These are phyloP conservation scores for Noctua pronuba DNA, from an alignment of 2,888 invertebrate genomes.

Conservation along the genomic window DNA sequence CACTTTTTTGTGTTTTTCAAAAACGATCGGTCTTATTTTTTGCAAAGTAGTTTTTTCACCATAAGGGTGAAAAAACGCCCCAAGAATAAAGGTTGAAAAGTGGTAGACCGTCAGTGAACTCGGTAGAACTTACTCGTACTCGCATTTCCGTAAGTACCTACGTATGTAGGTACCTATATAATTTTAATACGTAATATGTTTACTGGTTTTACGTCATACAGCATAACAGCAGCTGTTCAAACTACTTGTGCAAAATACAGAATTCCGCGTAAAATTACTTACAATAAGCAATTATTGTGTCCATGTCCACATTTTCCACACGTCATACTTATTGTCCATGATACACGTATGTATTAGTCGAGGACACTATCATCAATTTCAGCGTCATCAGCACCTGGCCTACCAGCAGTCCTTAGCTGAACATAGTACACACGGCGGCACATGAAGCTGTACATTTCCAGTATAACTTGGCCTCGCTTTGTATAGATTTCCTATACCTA, in stretches of 20 bases:
- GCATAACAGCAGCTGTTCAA: slow-evolving; percentile 75
- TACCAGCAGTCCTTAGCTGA: not conserved
- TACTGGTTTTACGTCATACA: slow-evolving; percentile 55
- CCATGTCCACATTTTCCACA: not conserved
- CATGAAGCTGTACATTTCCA: too few species aligned
- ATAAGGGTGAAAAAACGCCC: too few species aligned
- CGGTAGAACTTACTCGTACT: not conserved
- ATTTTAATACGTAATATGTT: slow-evolving; percentile 23
- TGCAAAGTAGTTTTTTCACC: too few species aligned
- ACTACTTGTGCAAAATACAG: slow-evolving; percentile 66
- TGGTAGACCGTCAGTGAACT: too few species aligned
- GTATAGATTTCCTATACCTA: too few species aligned
- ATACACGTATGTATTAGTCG: not conserved
- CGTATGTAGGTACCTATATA: slow-evolving; percentile 6
- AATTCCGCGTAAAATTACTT: slow-evolving; percentile 26
- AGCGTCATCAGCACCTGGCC: not conserved
- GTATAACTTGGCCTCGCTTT: too few species aligned
- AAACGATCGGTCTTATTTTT: too few species aligned
- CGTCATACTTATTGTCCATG: not conserved
- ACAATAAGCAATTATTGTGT: slow-evolving; percentile 10
- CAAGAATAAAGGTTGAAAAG: too few species aligned
- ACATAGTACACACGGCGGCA: too few species aligned
- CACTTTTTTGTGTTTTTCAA: too few species aligned
- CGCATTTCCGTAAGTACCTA: not conserved
- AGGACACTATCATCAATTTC: not conserved